Evolutionary conservation across 1,140 invertebrate species (phyloP), one percentile per base, ranked within the genome.

Genomic region (Drosophila tropicalis): DNA sequence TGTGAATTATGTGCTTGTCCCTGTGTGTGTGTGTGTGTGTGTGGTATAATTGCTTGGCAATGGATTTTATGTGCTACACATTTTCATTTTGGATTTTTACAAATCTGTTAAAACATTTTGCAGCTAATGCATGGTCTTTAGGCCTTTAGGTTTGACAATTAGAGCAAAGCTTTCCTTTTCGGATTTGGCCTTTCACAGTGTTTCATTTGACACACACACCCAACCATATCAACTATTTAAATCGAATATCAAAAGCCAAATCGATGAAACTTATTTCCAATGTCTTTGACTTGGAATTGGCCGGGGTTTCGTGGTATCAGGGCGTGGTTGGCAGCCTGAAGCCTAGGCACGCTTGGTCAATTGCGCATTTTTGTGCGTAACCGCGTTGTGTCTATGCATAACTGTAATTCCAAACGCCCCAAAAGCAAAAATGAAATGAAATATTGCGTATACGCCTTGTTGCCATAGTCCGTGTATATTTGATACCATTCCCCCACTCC

Each of bases 401-500:
- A 81, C 83, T 87, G 83, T 79, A 86, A 86, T 86, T 86, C 77
- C 83, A 87, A 82, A 87, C 82, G 70, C 61, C 54, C 34, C 54
- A 19, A 58, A 39, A 58, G 62, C 54, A 58, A 56, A 56, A 57
- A 29, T 70, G 54, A 51, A 51, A 67, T 82, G 79, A 81, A 76
- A 86, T 73, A 87, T 89, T 87, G 83, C 83, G 83, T 80, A 87
- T 87, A 89, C 83, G 83, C 79, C 84, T 57, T 66, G 62, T 67
- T 56, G 70, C 65, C 65, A 57, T 36, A 68, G 72, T 76, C 32
- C 13, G 63, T 76, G 67, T 73, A 70, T 57, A 79, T 67, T 74
- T 84, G 82, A 79, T 85, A 86, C 81, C 81, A 70, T 56, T 2
- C 1, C 32, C 32, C 15, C 32, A 7, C 29, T n/a, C 32, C 3